A percentile compares a stretch with the other conserved stretches of the same genome.
Evolutionary conservation across 2,113 vertebrate genomes (phyloP).

Genomic region (Deroptyus accipitrinus): DNA sequence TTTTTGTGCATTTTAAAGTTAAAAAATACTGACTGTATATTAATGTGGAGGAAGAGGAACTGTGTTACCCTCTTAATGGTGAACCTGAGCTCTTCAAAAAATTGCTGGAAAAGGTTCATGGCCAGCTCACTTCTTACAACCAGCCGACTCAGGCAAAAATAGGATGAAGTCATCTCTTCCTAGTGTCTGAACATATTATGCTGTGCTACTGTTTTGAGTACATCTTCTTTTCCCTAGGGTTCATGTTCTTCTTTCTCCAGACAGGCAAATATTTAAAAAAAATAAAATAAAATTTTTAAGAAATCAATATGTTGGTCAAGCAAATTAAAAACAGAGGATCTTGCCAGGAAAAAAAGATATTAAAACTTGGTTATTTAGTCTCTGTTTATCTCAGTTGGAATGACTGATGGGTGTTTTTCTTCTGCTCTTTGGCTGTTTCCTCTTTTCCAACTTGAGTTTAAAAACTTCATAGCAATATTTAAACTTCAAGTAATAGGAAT

Average conservation of each 20-base stretch:
- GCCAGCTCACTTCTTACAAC: neutral
- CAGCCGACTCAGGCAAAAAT: neutral
- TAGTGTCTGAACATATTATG: constrained; percentile 45
- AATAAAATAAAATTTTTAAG: neutral
- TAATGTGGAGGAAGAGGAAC: neutral
- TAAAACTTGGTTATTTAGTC: neutral
- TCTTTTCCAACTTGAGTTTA: constrained; percentile 18
- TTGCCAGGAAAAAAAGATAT: constrained; percentile 9
- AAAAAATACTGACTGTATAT: neutral
- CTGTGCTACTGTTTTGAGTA: constrained; percentile 43
- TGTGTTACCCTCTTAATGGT: neutral
- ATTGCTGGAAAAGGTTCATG: neutral
- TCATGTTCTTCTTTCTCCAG: neutral
- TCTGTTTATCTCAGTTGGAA: constrained; percentile 57
- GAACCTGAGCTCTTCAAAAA: neutral
- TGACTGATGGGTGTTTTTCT: constrained; percentile 55
- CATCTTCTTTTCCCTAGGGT: constrained; percentile 1
- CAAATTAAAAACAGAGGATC: constrained; percentile 31
- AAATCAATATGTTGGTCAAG: neutral
- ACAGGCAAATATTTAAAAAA: neutral
- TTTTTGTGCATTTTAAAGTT: neutral
- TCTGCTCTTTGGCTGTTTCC: constrained; percentile 33
- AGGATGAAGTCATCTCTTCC: neutral
- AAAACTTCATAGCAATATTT: constrained; percentile 36
- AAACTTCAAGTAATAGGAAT: neutral